Conservation (phyloP, 2,113 vertebrate genomes). For the Centropristis striata region DNA sequence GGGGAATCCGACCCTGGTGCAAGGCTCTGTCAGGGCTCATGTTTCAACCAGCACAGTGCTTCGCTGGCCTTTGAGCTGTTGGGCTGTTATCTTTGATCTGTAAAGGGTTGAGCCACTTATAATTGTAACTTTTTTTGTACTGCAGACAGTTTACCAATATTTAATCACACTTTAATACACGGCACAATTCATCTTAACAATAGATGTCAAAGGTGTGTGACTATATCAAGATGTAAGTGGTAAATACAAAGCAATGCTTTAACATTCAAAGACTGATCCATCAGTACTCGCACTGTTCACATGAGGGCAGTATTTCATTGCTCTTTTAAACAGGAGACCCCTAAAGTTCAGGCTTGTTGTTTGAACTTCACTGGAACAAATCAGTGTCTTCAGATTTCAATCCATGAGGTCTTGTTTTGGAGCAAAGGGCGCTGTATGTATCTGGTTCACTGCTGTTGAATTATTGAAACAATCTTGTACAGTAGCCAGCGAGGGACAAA, state of each 20-base stretch:
- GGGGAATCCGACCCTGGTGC: conserved; percentile 76
- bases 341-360: neutral
- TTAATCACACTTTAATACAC: neutral
- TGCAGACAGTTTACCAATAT: neutral
- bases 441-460: conserved; percentile 73
- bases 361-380: conserved; percentile 27
- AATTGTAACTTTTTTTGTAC: conserved; percentile 1
- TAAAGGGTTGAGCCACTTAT: conserved; percentile 24
- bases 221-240: neutral
- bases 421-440: conserved; percentile 31
- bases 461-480: conserved; percentile 76
- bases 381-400: conserved; percentile 50
- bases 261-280: neutral
- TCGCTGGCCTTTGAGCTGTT: conserved; percentile 42
- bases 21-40: conserved; percentile 64
- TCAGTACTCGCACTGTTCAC: conserved; percentile 7
- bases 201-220: neutral
- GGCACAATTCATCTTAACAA: too few species aligned
- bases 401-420: conserved; percentile 32
- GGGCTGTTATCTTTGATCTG: conserved; percentile 63
- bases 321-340: neutral
- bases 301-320: conserved; percentile 19
- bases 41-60: conserved; percentile 67
- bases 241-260: neutral
- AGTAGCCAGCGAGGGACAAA: conserved; percentile 62